Conservation (phyloP, 2,113 vertebrate genomes). For the Sporophila hypoxantha region DNA sequence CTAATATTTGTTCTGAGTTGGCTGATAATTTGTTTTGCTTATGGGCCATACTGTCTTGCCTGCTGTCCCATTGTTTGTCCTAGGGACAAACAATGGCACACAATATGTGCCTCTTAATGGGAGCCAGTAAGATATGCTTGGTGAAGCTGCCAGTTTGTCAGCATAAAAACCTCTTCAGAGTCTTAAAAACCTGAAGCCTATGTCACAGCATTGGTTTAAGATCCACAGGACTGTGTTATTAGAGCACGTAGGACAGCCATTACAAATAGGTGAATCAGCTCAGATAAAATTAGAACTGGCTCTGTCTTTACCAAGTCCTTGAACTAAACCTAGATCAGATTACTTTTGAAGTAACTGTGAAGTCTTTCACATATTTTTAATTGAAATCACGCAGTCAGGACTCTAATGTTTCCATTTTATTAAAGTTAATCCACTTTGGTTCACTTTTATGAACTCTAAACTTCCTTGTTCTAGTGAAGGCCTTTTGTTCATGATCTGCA, state of each 20-base stretch:
- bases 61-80: not conserved
- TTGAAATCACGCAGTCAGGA: not conserved
- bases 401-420: not conserved
- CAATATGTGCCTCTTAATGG: not conserved
- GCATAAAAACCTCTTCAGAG: not conserved
- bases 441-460: not conserved
- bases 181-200: not conserved
- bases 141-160: not conserved
- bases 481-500: not conserved
- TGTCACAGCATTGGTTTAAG: not conserved
- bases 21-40: not conserved
- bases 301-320: slow-evolving; percentile 41
- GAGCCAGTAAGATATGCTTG: not conserved
- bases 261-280: slow-evolving; percentile 1
- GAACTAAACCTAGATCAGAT: slow-evolving; percentile 35
- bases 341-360: not conserved
- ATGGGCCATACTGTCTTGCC: not conserved
- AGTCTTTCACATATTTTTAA: not conserved
- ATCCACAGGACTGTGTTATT: not conserved
- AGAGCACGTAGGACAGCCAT: not conserved
- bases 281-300: slow-evolving; percentile 21
- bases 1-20: not conserved
- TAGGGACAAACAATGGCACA: no score
- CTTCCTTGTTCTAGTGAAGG: not conserved
- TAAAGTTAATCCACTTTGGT: not conserved